phyloP scores from a whole-genome alignment of 2,113 vertebrate genomes.

The Okapia johnstoni region DNA sequence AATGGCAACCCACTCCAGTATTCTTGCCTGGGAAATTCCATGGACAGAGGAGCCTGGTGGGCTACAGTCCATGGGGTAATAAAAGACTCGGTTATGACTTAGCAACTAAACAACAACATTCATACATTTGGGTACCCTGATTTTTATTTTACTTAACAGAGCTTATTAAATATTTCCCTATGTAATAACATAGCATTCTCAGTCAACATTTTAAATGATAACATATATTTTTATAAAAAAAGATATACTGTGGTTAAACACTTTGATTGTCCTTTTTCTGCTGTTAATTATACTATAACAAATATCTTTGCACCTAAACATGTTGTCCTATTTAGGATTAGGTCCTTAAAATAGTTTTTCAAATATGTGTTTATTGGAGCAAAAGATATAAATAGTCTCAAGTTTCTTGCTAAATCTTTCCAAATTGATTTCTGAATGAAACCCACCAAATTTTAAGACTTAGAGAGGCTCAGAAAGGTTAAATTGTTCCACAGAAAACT shows the following conservation, averaged over 20 bases:
- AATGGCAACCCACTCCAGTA: neutral
- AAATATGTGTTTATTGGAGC: neutral
- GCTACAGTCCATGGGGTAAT: neutral
- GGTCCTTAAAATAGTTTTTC: neutral
- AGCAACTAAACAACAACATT: neutral
- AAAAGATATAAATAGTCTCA: neutral
- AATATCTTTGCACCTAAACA: neutral
- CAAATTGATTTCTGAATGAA: neutral
- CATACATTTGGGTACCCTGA: neutral
- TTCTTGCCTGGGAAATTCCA: neutral
- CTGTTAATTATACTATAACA: neutral
- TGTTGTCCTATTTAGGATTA: neutral
- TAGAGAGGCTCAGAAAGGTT: neutral
- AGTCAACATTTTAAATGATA: neutral
- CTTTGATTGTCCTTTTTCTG: neutral
- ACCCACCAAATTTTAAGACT: neutral
- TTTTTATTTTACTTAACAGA: conserved; percentile 25
- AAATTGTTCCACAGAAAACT: neutral
- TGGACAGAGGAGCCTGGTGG: neutral
- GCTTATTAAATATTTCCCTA: neutral
- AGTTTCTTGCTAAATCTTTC: neutral
- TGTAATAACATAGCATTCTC: neutral
- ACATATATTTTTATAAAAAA: neutral
- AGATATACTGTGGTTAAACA: neutral
- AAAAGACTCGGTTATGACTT: neutral